phyloP scores from a whole-genome alignment of 2,888 invertebrate species.

The Spatulosminthurus flaviceps region DNA sequence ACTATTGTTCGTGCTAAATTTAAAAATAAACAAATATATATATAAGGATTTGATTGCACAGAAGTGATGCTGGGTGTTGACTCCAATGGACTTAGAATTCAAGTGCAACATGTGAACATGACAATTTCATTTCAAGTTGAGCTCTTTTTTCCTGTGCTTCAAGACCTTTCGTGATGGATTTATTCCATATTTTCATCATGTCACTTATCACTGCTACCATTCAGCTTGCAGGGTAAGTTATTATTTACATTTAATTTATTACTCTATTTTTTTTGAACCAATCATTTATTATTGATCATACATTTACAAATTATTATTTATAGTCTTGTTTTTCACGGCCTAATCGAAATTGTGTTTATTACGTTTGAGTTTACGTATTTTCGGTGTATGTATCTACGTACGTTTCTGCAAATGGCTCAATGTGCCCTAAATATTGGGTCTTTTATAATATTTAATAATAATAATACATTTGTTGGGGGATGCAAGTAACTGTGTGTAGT shows the following conservation, averaged over 20 bases:
- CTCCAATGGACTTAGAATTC: constrained; percentile 5
- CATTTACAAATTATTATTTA: too few species aligned
- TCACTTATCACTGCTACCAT: constrained; percentile 59
- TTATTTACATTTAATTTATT: not conserved
- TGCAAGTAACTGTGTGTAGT: not conserved
- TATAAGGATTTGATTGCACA: not conserved
- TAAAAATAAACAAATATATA: not conserved
- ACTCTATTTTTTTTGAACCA: constrained; percentile 2
- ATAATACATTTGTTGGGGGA: too few species aligned
- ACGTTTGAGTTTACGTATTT: too few species aligned
- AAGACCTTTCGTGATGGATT: constrained; percentile 58
- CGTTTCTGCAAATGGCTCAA: too few species aligned
- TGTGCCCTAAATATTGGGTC: too few species aligned
- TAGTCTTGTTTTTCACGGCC: too few species aligned
- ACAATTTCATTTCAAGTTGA: constrained; percentile 30
- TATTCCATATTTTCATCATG: constrained; percentile 58
- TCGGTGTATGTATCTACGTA: too few species aligned
- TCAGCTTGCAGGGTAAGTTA: constrained; percentile 54
- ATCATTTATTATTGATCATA: constrained; percentile 16
- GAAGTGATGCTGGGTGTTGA: constrained; percentile 16
- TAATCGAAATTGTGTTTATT: too few species aligned
- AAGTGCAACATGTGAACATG: constrained; percentile 38
- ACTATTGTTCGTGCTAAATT: not conserved
- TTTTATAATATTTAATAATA: too few species aligned
- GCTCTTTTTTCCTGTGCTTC: constrained; percentile 24